Percentiles rank a stretch among this genome's conserved stretches.
Evolutionary conservation across 1,140 invertebrate genomes (phyloP).

Genomic region (Solenopsis invicta): DNA sequence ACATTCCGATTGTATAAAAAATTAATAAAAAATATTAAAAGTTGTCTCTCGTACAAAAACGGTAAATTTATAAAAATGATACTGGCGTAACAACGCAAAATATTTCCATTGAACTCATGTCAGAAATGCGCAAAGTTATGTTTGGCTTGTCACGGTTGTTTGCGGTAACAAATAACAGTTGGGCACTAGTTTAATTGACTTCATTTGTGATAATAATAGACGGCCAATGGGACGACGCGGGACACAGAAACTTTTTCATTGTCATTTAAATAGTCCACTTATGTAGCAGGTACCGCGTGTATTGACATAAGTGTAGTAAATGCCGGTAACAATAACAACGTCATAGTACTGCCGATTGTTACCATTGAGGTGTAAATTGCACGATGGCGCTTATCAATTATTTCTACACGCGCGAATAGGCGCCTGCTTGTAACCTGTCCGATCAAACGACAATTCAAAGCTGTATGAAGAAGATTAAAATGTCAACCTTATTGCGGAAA

Average conservation of each 20-base stretch:
- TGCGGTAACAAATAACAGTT: constrained; percentile 22
- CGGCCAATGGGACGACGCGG: not conserved
- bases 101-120: constrained; percentile 26
- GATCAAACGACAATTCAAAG: constrained; percentile 53
- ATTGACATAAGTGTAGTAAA: constrained; percentile 48
- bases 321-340: constrained; percentile 12
- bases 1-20: not conserved
- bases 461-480: constrained; percentile 43
- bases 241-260: constrained; percentile 32
- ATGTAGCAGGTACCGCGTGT: not conserved
- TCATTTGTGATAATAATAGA: constrained; percentile 47
- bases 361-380: constrained; percentile 55
- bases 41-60: not conserved
- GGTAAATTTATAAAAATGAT: not conserved
- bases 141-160: constrained; percentile 2
- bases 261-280: constrained; percentile 56
- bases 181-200: constrained; percentile 32
- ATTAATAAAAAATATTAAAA: not conserved
- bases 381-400: constrained; percentile 52
- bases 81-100: not conserved
- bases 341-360: constrained; percentile 29
- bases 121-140: not conserved
- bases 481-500: constrained; percentile 22
- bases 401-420: constrained; percentile 54
- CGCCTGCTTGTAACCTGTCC: not conserved